These are phyloP conservation scores for Campylomormyrus tamandua DNA, from an alignment of 2,113 vertebrate genomes.

Conservation along the genomic window DNA sequence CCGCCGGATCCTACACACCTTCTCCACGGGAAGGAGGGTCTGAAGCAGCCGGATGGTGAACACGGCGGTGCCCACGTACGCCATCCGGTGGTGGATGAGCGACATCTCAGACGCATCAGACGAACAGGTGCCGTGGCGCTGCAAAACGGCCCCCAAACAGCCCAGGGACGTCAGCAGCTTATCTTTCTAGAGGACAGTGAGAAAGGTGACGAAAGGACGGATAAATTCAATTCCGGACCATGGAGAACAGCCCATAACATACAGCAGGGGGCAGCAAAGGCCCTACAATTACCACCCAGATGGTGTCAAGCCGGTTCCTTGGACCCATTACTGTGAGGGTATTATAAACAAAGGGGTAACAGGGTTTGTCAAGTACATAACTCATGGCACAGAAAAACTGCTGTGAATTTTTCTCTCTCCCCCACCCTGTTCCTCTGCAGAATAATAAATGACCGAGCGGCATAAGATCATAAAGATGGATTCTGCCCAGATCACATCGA, in stretches of 20 bases:
- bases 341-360: constrained; percentile 56
- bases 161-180: constrained; percentile 69
- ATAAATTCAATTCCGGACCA: background rate
- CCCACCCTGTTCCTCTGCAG: constrained; percentile 28
- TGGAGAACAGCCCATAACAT: constrained; percentile 9
- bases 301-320: constrained; percentile 56
- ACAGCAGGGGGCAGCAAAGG: constrained; percentile 70
- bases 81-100: constrained; percentile 73
- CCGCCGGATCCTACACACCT: constrained; percentile 61
- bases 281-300: constrained; percentile 48
- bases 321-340: constrained; percentile 46
- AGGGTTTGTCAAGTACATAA: constrained; percentile 57
- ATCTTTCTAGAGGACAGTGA: constrained; percentile 65
- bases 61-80: constrained; percentile 70
- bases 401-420: constrained; percentile 6
- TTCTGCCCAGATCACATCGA: background rate
- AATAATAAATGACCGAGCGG: constrained; percentile 42
- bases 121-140: constrained; percentile 59
- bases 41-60: constrained; percentile 78
- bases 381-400: constrained; percentile 40
- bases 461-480: background rate
- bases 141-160: constrained; percentile 73
- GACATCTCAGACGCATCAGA: constrained; percentile 56
- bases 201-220: background rate
- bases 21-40: constrained; percentile 80